Evolutionary conservation across 2,888 invertebrate genomes (phyloP).

Genomic region (Apamea epomidion): DNA sequence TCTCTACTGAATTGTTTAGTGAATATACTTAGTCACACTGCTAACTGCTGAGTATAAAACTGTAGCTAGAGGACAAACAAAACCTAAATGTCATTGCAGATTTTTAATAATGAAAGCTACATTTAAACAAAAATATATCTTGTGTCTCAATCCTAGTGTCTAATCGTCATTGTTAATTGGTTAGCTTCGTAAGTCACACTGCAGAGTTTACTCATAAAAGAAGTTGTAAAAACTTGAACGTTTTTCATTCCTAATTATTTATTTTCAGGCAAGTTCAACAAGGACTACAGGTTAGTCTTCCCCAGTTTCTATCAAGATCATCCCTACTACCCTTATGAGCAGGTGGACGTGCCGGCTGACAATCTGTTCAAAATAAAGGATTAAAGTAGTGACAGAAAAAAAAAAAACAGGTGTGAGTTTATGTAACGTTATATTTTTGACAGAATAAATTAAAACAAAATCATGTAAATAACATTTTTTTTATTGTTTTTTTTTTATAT

Average conservation of each 20-base stretch:
- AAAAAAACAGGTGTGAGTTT: neutral
- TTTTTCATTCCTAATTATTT: neutral
- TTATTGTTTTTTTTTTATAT: neutral
- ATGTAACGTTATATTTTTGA: neutral
- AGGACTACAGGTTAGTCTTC: constrained; percentile 78
- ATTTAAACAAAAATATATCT: neutral
- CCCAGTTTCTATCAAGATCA: constrained; percentile 86
- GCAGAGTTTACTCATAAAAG: neutral
- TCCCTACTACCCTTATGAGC: constrained; percentile 84
- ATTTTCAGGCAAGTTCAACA: constrained; percentile 85
- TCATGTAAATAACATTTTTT: neutral
- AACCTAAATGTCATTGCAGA: neutral
- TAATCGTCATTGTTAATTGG: neutral
- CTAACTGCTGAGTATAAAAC: neutral
- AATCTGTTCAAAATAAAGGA: constrained; percentile 72
- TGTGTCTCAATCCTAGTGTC: neutral
- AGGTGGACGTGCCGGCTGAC: constrained; percentile 69
- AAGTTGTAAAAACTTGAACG: neutral
- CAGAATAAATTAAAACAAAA: constrained; percentile 23
- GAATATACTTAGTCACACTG: neutral
- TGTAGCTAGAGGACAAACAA: too few relatives aligned
- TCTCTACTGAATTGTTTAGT: neutral
- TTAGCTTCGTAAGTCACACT: neutral
- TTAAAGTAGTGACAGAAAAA: neutral
- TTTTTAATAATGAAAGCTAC: neutral